Evolutionary conservation across 1,140 invertebrate genomes (phyloP).

Genomic region (Charaxes varanes): DNA sequence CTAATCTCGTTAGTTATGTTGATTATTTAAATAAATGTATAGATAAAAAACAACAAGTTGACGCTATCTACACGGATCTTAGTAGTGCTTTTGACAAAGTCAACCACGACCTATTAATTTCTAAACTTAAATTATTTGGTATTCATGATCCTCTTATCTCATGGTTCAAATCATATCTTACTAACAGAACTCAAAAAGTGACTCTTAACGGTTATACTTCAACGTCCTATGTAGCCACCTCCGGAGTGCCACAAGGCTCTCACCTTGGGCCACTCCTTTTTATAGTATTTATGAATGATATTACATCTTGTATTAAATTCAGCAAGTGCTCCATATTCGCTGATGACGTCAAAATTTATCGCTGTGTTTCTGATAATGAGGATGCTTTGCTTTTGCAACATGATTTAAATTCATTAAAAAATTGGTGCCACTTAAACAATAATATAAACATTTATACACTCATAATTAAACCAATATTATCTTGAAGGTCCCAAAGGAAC

Average conservation of each 20-base stretch:
- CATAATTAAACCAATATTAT: no score
- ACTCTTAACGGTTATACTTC: slow-evolving; percentile 10
- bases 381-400: no score
- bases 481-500: no score
- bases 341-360: no score
- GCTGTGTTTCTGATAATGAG: no score
- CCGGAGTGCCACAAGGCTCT: slow-evolving; percentile 9
- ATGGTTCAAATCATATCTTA: slow-evolving; percentile 11
- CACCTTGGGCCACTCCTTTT: slow-evolving; percentile 10
- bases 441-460: no score
- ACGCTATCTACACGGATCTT: slow-evolving; percentile 18
- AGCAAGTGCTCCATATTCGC: no score
- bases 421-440: no score
- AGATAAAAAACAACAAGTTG: slow-evolving; percentile 5
- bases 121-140: slow-evolving; percentile 11
- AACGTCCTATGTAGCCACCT: slow-evolving; percentile 6
- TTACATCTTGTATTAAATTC: no score
- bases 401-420: no score
- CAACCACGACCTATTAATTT: slow-evolving; percentile 6
- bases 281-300: no score
- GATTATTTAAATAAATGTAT: background rate
- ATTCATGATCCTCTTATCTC: slow-evolving; percentile 10
- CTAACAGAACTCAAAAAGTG: slow-evolving; percentile 12
- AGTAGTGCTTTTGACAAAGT: slow-evolving; percentile 15
- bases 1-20: slow-evolving; percentile 9